Percentiles rank a stretch among this genome's conserved stretches.
Evolutionary conservation across 1,140 invertebrate species (phyloP).

Genomic region (Tetranychus urticae): DNA sequence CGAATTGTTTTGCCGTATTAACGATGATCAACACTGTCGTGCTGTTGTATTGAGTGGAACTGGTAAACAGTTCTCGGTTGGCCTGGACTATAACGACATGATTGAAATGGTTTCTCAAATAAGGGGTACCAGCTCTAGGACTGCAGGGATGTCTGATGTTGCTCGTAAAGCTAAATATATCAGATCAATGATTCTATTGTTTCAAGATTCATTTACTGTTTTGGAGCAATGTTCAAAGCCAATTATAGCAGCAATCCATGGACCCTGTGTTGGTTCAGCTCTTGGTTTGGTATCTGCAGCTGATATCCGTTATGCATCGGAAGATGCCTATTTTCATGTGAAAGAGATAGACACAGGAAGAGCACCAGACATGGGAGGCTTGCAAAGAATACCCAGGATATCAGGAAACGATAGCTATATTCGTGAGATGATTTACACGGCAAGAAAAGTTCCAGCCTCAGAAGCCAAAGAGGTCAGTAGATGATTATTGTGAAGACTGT

Average conservation of each 20-base stretch:
- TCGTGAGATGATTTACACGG: constrained; percentile 66
- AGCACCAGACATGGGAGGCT: constrained; percentile 76
- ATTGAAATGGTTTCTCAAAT: too few species aligned
- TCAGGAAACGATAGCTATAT: constrained; percentile 63
- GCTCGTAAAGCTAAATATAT: constrained; percentile 47
- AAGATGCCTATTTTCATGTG: constrained; percentile 74
- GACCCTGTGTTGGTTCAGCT: constrained; percentile 68
- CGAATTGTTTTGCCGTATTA: constrained; percentile 49
- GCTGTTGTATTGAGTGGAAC: constrained; percentile 56
- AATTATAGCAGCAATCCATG: constrained; percentile 62
- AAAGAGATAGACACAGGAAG: constrained; percentile 45
- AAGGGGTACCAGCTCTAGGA: neutral
- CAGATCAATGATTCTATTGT: constrained; percentile 34
- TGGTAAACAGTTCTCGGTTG: constrained; percentile 57
- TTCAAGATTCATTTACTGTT: constrained; percentile 48
- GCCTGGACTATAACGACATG: constrained; percentile 22
- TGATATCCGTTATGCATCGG: constrained; percentile 73
- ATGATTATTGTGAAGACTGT: too few species aligned
- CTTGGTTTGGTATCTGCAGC: constrained; percentile 60
- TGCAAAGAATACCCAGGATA: constrained; percentile 79
- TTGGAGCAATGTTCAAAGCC: constrained; percentile 75
- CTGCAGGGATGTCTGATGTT: constrained; percentile 30
- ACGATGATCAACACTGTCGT: constrained; percentile 48
- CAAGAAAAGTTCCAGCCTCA: constrained; percentile 44
- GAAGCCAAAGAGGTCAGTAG: constrained; percentile 30